Evolutionary conservation across 92 coral and sea anemone species (phyloP).

Genomic region (Zoanthus solanderi): DNA sequence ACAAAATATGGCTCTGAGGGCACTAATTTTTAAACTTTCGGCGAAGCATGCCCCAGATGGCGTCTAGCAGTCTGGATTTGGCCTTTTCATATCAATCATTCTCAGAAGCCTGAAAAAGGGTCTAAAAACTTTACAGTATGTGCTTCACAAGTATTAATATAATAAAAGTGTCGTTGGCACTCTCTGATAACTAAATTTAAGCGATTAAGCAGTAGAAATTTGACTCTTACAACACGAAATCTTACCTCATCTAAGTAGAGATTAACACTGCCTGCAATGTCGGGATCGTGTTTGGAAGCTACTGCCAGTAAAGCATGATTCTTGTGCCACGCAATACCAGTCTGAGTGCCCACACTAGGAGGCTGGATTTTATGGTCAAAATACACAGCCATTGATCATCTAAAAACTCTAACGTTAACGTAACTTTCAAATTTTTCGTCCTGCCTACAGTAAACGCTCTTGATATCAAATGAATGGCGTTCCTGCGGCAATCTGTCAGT

Average conservation of each 20-base stretch:
- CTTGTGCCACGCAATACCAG: conserved; percentile 95
- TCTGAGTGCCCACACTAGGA: conserved; percentile 84
- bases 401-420: not conserved
- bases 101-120: too few relatives aligned
- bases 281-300: conserved; percentile 91
- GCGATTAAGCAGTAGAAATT: not conserved
- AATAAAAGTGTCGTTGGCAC: too few relatives aligned
- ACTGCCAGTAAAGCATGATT: conserved; percentile 91
- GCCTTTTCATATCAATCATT: too few relatives aligned
- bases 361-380: conserved; percentile 97
- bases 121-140: too few relatives aligned
- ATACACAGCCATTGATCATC: conserved; percentile 88
- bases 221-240: not conserved
- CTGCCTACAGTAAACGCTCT: not conserved
- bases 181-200: too few relatives aligned
- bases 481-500: conserved; percentile 6
- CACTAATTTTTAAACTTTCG: too few relatives aligned
- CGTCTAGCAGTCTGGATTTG: too few relatives aligned
- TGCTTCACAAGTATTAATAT: too few relatives aligned
- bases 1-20: too few relatives aligned
- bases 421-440: not conserved
- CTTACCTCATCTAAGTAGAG: conserved; percentile 94
- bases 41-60: too few relatives aligned
- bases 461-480: not conserved
- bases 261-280: conserved; percentile 91